phyloP scores from a whole-genome alignment of 2,888 invertebrate species.

The Cryptus armator region DNA sequence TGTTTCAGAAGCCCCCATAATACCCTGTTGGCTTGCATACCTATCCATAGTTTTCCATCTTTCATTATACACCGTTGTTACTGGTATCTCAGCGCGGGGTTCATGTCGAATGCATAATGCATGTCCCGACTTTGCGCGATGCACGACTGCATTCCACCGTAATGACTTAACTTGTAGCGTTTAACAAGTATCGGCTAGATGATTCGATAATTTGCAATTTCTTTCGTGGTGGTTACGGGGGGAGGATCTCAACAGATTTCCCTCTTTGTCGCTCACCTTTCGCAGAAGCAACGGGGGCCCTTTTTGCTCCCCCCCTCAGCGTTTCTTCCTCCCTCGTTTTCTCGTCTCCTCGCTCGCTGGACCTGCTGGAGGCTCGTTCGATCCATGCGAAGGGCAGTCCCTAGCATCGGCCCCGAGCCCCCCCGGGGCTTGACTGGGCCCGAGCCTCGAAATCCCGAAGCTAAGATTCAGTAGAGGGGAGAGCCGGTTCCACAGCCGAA shows the following conservation, averaged over 20 bases:
- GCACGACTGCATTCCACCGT: slow-evolving; percentile 77
- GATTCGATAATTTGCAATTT: slow-evolving; percentile 77
- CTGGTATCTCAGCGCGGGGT: slow-evolving; percentile 37
- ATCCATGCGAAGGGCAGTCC: slow-evolving; percentile 76
- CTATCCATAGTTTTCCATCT: slow-evolving; percentile 43
- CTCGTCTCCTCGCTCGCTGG: slow-evolving; percentile 52
- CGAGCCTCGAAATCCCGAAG: slow-evolving; percentile 58
- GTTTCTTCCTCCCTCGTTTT: slow-evolving; percentile 26
- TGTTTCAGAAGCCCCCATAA: slow-evolving; percentile 2
- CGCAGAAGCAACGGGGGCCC: slow-evolving; percentile 43
- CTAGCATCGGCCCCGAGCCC: slow-evolving; percentile 71
- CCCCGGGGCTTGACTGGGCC: slow-evolving; percentile 71
- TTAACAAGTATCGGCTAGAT: slow-evolving; percentile 77
- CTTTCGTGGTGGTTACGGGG: slow-evolving; percentile 49
- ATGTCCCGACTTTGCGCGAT: slow-evolving; percentile 63
- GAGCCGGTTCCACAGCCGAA: slow-evolving; percentile 81
- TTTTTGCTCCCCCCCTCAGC: slow-evolving; percentile 23
- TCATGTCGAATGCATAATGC: slow-evolving; percentile 76
- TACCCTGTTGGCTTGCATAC: slow-evolving; percentile 6
- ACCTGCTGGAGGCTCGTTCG: slow-evolving; percentile 56
- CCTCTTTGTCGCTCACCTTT: slow-evolving; percentile 24
- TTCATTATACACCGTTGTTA: slow-evolving; percentile 51
- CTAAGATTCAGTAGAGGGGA: slow-evolving; percentile 77
- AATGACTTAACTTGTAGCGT: slow-evolving; percentile 80
- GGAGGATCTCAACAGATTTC: slow-evolving; percentile 58